phyloP scores from a whole-genome alignment of 2,888 invertebrate genomes.

The Drosophila formosana region DNA sequence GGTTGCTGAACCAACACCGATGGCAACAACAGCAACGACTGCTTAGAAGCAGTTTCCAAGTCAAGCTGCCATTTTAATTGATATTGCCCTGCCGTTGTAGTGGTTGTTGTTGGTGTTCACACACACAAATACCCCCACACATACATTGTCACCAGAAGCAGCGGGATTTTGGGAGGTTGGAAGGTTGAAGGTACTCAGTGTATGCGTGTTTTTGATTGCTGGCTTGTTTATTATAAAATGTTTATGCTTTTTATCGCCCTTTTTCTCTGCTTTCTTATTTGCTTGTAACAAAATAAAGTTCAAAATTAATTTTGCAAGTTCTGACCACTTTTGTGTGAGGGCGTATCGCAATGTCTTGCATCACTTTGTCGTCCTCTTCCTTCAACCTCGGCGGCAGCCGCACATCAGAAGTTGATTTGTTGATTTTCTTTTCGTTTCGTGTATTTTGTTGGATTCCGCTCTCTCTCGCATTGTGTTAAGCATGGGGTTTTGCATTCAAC shows the following conservation, averaged over 20 bases:
- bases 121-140: slow-evolving; percentile 10
- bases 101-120: slow-evolving; percentile 13
- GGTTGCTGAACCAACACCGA: slow-evolving; percentile 54
- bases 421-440: slow-evolving; percentile 11
- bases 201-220: slow-evolving; percentile 67
- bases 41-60: slow-evolving; percentile 58
- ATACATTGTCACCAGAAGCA: slow-evolving; percentile 45
- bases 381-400: slow-evolving; percentile 14
- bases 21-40: slow-evolving; percentile 36
- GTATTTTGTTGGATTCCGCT: background rate
- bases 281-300: slow-evolving; percentile 61
- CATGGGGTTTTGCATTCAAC: slow-evolving; percentile 30
- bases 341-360: background rate
- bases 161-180: background rate
- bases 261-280: slow-evolving; percentile 35
- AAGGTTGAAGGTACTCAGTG: slow-evolving; percentile 9
- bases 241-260: slow-evolving; percentile 24
- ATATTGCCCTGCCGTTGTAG: slow-evolving; percentile 53
- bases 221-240: slow-evolving; percentile 64
- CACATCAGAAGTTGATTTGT: slow-evolving; percentile 17
- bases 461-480: background rate
- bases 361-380: background rate
- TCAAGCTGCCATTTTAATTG: slow-evolving; percentile 74
- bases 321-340: slow-evolving; percentile 49
- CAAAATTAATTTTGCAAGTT: slow-evolving; percentile 73